phyloP scores from a whole-genome alignment of 1,140 invertebrate genomes.

The Papilio aristodemus region DNA sequence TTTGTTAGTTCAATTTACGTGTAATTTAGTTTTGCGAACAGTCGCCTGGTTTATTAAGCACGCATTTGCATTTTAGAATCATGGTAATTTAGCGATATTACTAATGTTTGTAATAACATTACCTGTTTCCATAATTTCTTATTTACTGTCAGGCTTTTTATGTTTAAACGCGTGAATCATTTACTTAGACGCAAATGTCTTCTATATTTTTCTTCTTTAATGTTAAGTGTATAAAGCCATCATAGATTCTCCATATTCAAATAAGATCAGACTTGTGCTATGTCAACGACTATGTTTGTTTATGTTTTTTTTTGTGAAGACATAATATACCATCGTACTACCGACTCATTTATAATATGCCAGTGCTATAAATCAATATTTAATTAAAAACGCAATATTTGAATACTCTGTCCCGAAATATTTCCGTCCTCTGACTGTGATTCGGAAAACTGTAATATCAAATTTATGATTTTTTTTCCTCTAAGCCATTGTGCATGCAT shows the following conservation, averaged over 20 bases:
- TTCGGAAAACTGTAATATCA: slow-evolving; percentile 3
- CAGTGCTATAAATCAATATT: no score
- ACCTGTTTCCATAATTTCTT: neutral
- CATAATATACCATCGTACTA: no score
- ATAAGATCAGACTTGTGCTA: no score
- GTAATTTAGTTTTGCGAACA: slow-evolving; percentile 18
- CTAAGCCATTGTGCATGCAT: slow-evolving; percentile 21
- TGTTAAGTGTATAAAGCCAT: no score
- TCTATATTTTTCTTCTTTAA: no score
- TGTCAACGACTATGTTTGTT: no score
- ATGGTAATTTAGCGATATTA: neutral
- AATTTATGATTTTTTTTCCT: slow-evolving; percentile 23
- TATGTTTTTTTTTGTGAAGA: no score
- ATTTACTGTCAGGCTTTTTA: neutral
- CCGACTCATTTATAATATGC: no score
- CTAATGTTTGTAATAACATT: neutral
- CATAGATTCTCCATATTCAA: no score
- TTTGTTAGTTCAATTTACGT: slow-evolving; percentile 29
- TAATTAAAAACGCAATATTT: no score
- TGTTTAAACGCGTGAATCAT: neutral
- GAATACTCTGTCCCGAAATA: no score
- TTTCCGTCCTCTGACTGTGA: neutral
- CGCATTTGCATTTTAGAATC: slow-evolving; percentile 23
- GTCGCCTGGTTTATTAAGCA: slow-evolving; percentile 14
- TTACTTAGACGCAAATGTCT: neutral